Evolutionary conservation across 2,888 invertebrate species (phyloP).

Genomic region (Lycia hirtaria): DNA sequence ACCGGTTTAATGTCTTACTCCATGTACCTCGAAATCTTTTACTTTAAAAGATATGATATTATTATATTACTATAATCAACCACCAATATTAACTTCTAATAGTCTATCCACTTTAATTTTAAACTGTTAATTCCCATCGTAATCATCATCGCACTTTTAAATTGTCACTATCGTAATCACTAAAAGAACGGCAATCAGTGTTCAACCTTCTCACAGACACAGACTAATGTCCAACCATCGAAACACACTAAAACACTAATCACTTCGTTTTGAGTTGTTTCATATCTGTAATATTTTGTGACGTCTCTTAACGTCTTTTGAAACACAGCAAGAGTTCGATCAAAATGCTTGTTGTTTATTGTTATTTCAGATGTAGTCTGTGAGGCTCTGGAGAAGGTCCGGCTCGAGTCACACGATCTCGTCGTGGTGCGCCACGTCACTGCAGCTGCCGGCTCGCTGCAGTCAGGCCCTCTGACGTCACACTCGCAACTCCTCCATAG

Average conservation of each 20-base stretch:
- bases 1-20: constrained; percentile 45
- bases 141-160: constrained; percentile 8
- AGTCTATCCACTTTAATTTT: constrained; percentile 9
- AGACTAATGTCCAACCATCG: constrained; percentile 10
- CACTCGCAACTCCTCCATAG: constrained; percentile 94
- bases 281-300: neutral
- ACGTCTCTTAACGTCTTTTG: constrained; percentile 30
- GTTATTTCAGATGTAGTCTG: constrained; percentile 68
- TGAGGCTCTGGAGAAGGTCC: constrained; percentile 81
- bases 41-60: constrained; percentile 52
- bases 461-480: constrained; percentile 89
- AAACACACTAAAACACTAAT: neutral
- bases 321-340: constrained; percentile 25
- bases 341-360: constrained; percentile 9
- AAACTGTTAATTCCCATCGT: constrained; percentile 7
- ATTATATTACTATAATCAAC: constrained; percentile 30
- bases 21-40: constrained; percentile 39
- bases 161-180: constrained; percentile 29
- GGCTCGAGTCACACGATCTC: constrained; percentile 84
- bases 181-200: constrained; percentile 38
- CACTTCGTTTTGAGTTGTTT: neutral
- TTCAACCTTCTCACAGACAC: constrained; percentile 27
- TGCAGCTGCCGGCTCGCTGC: constrained; percentile 84
- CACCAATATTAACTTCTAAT: constrained; percentile 11
- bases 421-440: constrained; percentile 79